These are phyloP conservation scores for Congeria kusceri DNA, from an alignment of 2,888 invertebrate genomes.

Conservation along the genomic window DNA sequence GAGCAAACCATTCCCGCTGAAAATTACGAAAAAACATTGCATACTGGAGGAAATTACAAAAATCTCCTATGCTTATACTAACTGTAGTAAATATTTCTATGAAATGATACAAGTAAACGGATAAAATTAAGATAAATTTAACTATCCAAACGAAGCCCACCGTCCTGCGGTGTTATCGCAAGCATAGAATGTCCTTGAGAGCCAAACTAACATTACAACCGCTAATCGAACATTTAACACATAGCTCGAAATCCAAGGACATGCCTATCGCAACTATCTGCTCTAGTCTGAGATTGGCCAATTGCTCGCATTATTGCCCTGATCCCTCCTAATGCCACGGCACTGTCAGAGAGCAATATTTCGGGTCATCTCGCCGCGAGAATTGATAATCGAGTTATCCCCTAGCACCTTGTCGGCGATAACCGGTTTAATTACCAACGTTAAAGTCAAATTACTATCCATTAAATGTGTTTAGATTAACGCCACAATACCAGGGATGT, in stretches of 20 bases:
- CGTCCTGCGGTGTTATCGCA: too few relatives aligned
- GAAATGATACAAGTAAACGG: too few relatives aligned
- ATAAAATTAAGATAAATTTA: too few relatives aligned
- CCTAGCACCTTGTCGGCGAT: neutral
- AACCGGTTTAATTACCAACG: neutral
- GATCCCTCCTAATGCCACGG: slow-evolving; percentile 52
- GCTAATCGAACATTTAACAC: slow-evolving; percentile 13
- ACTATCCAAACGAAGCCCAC: too few relatives aligned
- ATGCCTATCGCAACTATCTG: slow-evolving; percentile 36
- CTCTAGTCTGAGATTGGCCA: slow-evolving; percentile 49
- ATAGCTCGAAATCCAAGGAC: slow-evolving; percentile 21
- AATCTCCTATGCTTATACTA: too few relatives aligned
- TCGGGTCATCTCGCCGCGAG: slow-evolving; percentile 40
- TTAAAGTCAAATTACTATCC: slow-evolving; percentile 4
- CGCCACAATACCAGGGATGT: too few relatives aligned
- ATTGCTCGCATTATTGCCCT: slow-evolving; percentile 56
- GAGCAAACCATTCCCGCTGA: too few relatives aligned
- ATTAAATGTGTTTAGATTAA: neutral
- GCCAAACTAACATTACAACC: too few relatives aligned
- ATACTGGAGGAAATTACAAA: too few relatives aligned
- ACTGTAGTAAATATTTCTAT: too few relatives aligned
- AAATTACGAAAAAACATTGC: too few relatives aligned
- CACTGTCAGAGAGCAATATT: slow-evolving; percentile 64
- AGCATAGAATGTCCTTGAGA: too few relatives aligned
- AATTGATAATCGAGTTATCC: slow-evolving; percentile 1